Base-by-base conservation (phyloP, 2,113 vertebrate genomes). In the Drymodes brunneopygia region DNA sequence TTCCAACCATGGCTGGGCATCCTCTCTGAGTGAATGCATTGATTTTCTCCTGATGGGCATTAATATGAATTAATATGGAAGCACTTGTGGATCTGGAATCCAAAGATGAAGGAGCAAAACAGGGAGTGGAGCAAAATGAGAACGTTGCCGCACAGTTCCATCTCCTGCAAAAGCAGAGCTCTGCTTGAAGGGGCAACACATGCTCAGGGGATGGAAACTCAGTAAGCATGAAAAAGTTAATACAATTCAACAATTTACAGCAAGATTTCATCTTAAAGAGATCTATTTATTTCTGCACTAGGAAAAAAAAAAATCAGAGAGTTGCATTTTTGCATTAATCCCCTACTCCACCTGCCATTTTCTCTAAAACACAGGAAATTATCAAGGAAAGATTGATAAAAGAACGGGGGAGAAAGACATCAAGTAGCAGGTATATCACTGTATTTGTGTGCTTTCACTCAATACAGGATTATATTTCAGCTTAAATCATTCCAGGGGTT, bases 291-390 rank as follows among this genome's bases (percentile, higher is more conserved):
- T 86, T 86, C 85, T 81, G 38, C 14, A 4, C 2, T 2, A 78
- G 44, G 4, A 16, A 16, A 70, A 70, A 91, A 62, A 72, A 33
- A 24, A 25, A 12, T 7, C 35, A 48, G 24, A 51, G 45, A 74
- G 58, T 72, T 80, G 45, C 5, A 19, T 83, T 92, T 88, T 85
- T 88, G 75, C 75, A 86, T 94, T 90, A 94, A 90, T 86, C 65
- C 20, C 56, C 67, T 91, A 50, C 40, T 82, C 67, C 79, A 73
- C 56, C 61, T 94, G 31, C 60, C 88, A 94, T 85, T 97, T 96
- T 90, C 92, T 91, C 60, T 90, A 86, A 94, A 93, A 78, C 74
- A 95, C 7, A 36, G 78, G 86, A 96, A 92, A 93, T 88, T 93
- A 77, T 80, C 79, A 90, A 24, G 56, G n/a, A 92, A 86, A 72